phyloP scores from a whole-genome alignment of 92 coral and sea anemone species.

The Porites evermanni region DNA sequence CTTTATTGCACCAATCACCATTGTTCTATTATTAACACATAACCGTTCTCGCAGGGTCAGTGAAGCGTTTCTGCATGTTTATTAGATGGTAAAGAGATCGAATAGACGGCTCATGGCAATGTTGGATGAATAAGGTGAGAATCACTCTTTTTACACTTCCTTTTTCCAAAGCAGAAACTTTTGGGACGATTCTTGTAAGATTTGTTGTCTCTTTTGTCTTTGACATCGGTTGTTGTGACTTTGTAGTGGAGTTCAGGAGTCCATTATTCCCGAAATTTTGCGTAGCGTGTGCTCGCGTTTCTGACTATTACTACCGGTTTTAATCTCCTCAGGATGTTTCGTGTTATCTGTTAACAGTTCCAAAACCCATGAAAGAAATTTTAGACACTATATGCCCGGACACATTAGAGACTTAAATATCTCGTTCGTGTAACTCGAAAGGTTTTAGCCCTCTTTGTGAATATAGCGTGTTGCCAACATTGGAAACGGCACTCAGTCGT shows the following conservation, averaged over 20 bases:
- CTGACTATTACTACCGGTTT: background rate
- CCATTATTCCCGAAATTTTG: background rate
- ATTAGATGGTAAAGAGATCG: background rate
- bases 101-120: background rate
- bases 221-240: slow-evolving; percentile 19
- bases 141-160: slow-evolving; percentile 2
- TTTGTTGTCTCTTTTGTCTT: background rate
- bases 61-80: slow-evolving; percentile 16
- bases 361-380: slow-evolving; percentile 2
- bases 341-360: slow-evolving; percentile 45
- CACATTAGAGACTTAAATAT: slow-evolving; percentile 5
- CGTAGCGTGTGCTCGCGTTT: background rate
- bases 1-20: slow-evolving; percentile 13
- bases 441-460: background rate
- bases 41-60: slow-evolving; percentile 19
- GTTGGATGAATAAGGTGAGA: slow-evolving; percentile 40
- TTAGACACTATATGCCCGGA: slow-evolving; percentile 5
- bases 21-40: slow-evolving; percentile 41
- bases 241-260: slow-evolving; percentile 2
- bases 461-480: slow-evolving; percentile 21
- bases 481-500: background rate
- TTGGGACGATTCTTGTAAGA: background rate
- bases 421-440: background rate
- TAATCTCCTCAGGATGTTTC: slow-evolving; percentile 37
- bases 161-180: background rate